Percentiles rank a stretch among this genome's conserved stretches.
Evolutionary conservation across 1,140 invertebrate species (phyloP).

Genomic region (Drosophila baimaii): DNA sequence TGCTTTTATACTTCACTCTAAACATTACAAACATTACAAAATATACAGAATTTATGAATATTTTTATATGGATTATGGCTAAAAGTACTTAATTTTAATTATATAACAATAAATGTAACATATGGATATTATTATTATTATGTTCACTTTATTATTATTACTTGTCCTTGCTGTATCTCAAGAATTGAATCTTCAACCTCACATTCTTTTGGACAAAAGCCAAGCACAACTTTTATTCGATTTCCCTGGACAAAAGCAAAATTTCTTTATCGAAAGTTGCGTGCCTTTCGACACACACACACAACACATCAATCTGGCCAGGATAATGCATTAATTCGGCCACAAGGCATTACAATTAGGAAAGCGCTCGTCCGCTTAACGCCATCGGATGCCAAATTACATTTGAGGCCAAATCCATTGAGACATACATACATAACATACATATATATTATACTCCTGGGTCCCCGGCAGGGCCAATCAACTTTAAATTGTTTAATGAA

Average conservation of each 20-base stretch:
- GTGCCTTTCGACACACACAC: not conserved
- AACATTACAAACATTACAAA: too few relatives aligned
- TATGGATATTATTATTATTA: not conserved
- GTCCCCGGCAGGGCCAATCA: slow-evolving; percentile 37
- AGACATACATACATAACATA: slow-evolving; percentile 7
- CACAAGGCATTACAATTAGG: slow-evolving; percentile 44
- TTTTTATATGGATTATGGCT: too few relatives aligned
- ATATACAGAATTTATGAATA: too few relatives aligned
- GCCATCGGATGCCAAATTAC: slow-evolving; percentile 31
- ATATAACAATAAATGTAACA: too few relatives aligned
- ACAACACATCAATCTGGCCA: slow-evolving; percentile 21
- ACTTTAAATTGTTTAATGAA: slow-evolving; percentile 78
- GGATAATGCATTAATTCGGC: slow-evolving; percentile 33
- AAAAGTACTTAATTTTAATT: not conserved
- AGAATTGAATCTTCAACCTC: too few relatives aligned
- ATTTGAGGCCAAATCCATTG: slow-evolving; percentile 23
- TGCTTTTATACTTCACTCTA: too few relatives aligned
- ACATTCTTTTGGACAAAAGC: not conserved
- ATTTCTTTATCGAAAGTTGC: slow-evolving; percentile 13
- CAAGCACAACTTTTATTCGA: slow-evolving; percentile 3
- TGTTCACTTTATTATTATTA: not conserved
- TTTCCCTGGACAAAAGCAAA: not conserved
- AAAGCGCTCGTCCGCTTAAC: slow-evolving; percentile 31
- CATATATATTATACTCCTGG: not conserved
- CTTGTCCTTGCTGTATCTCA: not conserved